Evolutionary conservation across 1,140 invertebrate species (phyloP).

Genomic region (Hycleus phaleratus): DNA sequence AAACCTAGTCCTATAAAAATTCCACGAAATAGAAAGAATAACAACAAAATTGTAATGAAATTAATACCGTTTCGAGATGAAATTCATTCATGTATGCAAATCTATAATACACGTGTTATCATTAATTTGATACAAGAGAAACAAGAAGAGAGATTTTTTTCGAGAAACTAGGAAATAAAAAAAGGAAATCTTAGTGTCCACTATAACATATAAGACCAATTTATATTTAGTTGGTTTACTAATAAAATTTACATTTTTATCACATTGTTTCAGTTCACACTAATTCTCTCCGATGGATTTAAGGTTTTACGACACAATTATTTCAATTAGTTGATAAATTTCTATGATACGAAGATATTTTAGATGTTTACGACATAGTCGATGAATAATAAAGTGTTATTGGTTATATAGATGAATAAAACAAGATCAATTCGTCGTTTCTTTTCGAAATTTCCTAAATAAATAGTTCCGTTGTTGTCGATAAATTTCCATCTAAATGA

Average conservation of each 20-base stretch:
- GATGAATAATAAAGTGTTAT: no score
- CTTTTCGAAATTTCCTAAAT: no score
- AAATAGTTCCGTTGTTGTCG: no score
- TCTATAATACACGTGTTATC: slow-evolving; percentile 3
- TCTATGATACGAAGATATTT: background rate
- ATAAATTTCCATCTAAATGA: background rate
- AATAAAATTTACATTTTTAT: slow-evolving; percentile 1
- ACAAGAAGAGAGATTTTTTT: background rate
- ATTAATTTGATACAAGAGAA: background rate
- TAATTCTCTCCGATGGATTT: background rate
- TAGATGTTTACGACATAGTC: no score
- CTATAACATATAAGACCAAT: background rate
- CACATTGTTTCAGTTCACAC: no score
- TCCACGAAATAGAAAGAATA: slow-evolving; percentile 13
- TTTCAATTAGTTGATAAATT: slow-evolving; percentile 6
- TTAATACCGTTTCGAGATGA: slow-evolving; percentile 5
- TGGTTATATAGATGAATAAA: no score
- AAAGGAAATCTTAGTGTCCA: no score
- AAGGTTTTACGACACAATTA: slow-evolving; percentile 4
- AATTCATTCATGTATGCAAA: slow-evolving; percentile 23
- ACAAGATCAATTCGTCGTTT: no score
- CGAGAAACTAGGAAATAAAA: background rate
- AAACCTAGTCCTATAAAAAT: slow-evolving; percentile 19
- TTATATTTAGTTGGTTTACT: slow-evolving; percentile 4
- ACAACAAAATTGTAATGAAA: slow-evolving; percentile 1